Evolutionary conservation across 2,113 vertebrate genomes (phyloP).

Genomic region (Anoura caudifer): DNA sequence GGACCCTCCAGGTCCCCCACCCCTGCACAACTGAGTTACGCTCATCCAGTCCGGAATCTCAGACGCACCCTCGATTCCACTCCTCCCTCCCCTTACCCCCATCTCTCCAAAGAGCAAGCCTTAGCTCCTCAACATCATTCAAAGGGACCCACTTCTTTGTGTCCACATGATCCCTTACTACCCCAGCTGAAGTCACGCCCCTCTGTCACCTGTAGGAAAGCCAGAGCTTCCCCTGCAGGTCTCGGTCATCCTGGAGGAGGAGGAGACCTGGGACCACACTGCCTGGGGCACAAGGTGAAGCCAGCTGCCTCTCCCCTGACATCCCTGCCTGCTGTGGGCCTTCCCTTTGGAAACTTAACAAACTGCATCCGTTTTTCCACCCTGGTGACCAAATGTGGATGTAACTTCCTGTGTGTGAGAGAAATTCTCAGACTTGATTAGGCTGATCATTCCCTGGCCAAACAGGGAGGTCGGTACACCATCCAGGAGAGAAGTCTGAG

Average conservation of each 20-base stretch:
- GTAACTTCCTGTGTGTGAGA: neutral
- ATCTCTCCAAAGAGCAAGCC: neutral
- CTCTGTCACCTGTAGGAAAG: neutral
- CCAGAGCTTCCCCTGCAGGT: neutral
- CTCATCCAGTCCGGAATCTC: neutral
- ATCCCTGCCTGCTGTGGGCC: accelerated
- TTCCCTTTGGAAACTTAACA: neutral
- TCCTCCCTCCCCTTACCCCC: neutral
- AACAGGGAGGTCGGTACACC: neutral
- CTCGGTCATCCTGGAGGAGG: accelerated
- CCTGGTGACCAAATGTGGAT: neutral
- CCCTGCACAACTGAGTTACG: neutral
- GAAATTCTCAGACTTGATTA: neutral
- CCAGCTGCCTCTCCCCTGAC: accelerated
- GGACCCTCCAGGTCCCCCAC: too few species aligned
- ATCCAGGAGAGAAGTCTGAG: neutral
- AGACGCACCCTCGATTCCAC: neutral
- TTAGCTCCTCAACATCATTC: neutral
- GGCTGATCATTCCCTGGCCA: neutral
- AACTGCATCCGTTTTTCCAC: neutral
- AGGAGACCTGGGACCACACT: neutral
- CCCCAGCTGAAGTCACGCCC: neutral
- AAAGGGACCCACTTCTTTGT: neutral
- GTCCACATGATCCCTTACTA: neutral
- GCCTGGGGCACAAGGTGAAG: neutral